Base-by-base conservation (phyloP, 1,140 invertebrate genomes). In the Ceratitis capitata region DNA sequence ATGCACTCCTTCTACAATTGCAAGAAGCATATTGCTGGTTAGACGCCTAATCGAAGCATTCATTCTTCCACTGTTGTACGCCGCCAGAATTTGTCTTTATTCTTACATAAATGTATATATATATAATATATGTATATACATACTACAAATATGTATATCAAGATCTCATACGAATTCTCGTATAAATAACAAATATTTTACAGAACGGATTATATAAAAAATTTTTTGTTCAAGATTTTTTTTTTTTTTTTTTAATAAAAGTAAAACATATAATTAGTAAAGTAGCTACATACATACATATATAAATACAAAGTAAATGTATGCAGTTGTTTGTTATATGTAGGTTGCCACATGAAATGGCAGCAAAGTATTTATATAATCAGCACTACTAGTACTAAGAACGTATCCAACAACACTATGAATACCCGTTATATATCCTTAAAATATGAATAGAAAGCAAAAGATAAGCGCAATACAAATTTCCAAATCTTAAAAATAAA, bases 81-180 rank as follows among this genome's bases (percentile, higher is more conserved):
- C 61, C 56, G 19, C 35, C 35, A 45, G 35, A 74, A 74, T 23
- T 42, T 74, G 45, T 74, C 6, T 74, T 74, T 45, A 74, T 45
- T 74, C 69, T 42, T 74, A 74, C 69, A 74, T 19, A 69, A 29
- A 61, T 61, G 4, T 61, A 29, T 61, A 26, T 61, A 29, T 14
- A 61, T 14, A 61, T n/a, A n/a, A n/a, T 61, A 61, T 29, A 61
- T 61, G 14, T 53, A 14, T 53, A 6, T 53, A 53, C n/a, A 53
- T 19, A n/a, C 16, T 26, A 61, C n/a, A 45, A 16, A 74, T 74
- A 74, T 23, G 19, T 42, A 45, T 74, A 74, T 74, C 35, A 74
- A 74, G 69, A 74, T 74, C 69, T 74, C 69, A 74, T 74, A 74
- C 69, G 69, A 74, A 35, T 74, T 74, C 69, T 74, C 69, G 69